phyloP scores from a whole-genome alignment of 2,113 vertebrate genomes.

The Coptodon rendalli region DNA sequence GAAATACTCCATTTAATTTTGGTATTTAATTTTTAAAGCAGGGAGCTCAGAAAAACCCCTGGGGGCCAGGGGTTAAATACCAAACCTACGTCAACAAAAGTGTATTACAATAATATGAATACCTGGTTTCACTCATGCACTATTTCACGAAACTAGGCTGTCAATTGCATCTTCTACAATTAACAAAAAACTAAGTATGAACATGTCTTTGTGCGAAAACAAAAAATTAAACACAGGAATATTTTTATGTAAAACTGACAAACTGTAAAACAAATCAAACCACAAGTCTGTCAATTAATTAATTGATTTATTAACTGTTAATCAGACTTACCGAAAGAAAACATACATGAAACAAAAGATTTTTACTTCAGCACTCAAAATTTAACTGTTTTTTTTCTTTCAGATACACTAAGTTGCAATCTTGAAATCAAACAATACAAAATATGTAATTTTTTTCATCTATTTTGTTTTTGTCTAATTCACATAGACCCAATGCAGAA shows the following conservation, averaged over 20 bases:
- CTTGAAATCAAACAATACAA: not conserved
- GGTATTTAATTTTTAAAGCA: not conserved
- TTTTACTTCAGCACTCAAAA: not conserved
- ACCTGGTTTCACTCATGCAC: not conserved
- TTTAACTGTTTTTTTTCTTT: not conserved
- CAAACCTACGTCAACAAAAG: not conserved
- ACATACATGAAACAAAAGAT: not conserved
- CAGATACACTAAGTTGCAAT: not conserved
- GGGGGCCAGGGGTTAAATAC: not conserved
- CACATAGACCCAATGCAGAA: not conserved
- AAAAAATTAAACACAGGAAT: not conserved
- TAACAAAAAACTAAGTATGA: not conserved
- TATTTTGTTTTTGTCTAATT: not conserved
- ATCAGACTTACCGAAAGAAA: accelerated
- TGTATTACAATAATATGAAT: not conserved
- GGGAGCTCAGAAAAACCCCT: not conserved
- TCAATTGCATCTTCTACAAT: not conserved
- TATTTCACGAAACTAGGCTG: not conserved
- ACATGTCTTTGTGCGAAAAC: not conserved
- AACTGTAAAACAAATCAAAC: not conserved
- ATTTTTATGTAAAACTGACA: accelerated
- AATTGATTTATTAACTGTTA: not conserved
- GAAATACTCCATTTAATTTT: not conserved
- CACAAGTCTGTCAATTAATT: not conserved
- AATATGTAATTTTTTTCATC: not conserved